These are phyloP conservation scores for Lagopus muta DNA, from an alignment of 2,113 vertebrate species.

Conservation along the genomic window DNA sequence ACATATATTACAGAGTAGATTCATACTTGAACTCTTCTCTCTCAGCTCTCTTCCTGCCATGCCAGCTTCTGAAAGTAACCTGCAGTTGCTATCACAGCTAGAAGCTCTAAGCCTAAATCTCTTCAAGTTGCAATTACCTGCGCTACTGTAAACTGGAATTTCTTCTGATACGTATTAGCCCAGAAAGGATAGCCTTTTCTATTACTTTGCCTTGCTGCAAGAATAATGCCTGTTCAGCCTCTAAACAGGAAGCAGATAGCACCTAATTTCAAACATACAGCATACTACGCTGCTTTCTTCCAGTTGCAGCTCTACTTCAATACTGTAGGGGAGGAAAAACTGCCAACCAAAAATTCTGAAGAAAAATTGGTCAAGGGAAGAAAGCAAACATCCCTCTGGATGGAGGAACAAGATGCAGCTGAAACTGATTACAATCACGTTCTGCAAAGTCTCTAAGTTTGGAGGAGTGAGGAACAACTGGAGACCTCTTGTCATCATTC, in stretches of 20 bases:
- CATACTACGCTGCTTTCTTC: background rate
- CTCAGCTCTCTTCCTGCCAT: background rate
- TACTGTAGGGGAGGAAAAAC: accelerated
- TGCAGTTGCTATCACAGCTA: background rate
- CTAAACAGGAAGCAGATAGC: background rate
- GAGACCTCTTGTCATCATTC: background rate
- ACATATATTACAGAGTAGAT: background rate
- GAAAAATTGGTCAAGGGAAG: background rate
- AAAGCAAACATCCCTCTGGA: background rate
- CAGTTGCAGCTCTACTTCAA: background rate
- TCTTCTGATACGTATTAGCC: background rate
- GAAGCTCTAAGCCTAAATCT: background rate
- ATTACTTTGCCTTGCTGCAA: background rate
- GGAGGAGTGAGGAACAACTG: background rate
- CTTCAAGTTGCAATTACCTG: background rate
- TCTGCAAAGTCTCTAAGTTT: background rate
- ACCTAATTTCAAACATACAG: background rate
- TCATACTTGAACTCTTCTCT: background rate
- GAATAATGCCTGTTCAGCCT: background rate
- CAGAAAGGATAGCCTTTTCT: background rate
- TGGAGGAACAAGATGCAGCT: background rate
- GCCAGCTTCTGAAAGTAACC: background rate
- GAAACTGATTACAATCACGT: background rate
- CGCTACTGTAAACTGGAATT: background rate
- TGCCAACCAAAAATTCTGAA: background rate